Evolutionary conservation across 2,797 vertebrate species (phyloP), one percentile per base, ranked within the genome.

Genomic region (Rhyacichthys aspro): DNA sequence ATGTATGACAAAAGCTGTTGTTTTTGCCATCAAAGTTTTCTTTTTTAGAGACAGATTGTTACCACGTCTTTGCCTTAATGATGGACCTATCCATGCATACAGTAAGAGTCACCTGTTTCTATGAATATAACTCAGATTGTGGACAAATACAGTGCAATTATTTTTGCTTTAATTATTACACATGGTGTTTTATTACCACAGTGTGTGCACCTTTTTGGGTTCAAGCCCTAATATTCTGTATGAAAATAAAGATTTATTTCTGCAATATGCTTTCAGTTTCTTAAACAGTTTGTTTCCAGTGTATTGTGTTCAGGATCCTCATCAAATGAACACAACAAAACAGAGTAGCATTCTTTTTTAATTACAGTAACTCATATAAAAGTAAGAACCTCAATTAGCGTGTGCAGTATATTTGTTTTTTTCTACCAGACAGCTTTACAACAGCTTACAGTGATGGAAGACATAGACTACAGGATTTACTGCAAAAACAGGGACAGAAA

Each of bases 281-380:
- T 50, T 36, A 16, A 9, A 41, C 9, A 8, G 37, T 18, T 11
- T 18, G 3, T 38, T 1, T 41, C 41, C 15, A 14, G 41, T 38
- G 37, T 38, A 28, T 28, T 28, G 37, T 38, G 11, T 38, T 37
- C 8, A 3, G 4, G 12, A 5, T 38, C 4, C 37, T 38, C 11
- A 11, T 7, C 15, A 9, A 36, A 17, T 15, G 23, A 28, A 28
- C 2, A 28, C n/a, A 1, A 38, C 11, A 18, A n/a, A 7, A n/a
- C 15, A 50, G 59, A 59, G 43, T 57, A 47, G 81, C 79, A 81
- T 82, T 79, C 54, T 42, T 73, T 89, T 91, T 92, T 91, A 93
- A 91, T 92, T 91, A 92, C 91, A 91, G 76, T 90, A 85, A 78
- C 69, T 81, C 59, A 74, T 78, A 82, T 89, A 90, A 92, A 91